phyloP scores from a whole-genome alignment of 1,140 invertebrate genomes.

The Drosophila gunungcola region DNA sequence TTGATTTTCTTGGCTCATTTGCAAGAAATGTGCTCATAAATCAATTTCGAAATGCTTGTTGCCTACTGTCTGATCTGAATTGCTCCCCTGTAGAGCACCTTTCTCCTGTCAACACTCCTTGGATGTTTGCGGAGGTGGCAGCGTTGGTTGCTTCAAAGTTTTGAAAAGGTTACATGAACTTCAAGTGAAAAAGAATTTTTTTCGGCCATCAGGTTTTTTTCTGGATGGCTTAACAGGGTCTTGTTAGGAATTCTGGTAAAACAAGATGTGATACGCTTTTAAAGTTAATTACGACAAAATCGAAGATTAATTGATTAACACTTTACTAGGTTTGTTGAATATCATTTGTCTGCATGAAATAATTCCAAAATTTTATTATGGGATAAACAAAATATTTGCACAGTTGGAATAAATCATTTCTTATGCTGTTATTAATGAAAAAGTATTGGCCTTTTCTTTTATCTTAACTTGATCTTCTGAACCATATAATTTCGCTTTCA shows the following conservation, averaged over 20 bases:
- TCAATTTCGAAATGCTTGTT: slow-evolving; percentile 47
- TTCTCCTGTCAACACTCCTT: neutral
- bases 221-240: neutral
- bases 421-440: neutral
- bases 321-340: too few relatives aligned
- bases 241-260: neutral
- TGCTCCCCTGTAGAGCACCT: neutral
- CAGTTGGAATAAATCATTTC: neutral
- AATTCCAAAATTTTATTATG: neutral
- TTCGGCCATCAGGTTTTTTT: neutral
- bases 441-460: neutral
- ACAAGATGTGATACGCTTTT: too few relatives aligned
- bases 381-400: neutral
- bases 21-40: slow-evolving; percentile 72
- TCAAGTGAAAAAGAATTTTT: neutral
- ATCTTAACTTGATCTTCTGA: neutral
- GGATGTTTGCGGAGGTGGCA: neutral
- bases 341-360: too few relatives aligned
- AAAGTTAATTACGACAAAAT: too few relatives aligned
- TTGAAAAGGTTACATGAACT: neutral
- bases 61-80: slow-evolving; percentile 3
- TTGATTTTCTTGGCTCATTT: slow-evolving; percentile 77
- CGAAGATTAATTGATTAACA: too few relatives aligned
- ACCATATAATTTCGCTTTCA: neutral
- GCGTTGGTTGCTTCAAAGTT: too few relatives aligned